Evolutionary conservation across 2,888 invertebrate genomes (phyloP).

Genomic region (Anorthoa munda): DNA sequence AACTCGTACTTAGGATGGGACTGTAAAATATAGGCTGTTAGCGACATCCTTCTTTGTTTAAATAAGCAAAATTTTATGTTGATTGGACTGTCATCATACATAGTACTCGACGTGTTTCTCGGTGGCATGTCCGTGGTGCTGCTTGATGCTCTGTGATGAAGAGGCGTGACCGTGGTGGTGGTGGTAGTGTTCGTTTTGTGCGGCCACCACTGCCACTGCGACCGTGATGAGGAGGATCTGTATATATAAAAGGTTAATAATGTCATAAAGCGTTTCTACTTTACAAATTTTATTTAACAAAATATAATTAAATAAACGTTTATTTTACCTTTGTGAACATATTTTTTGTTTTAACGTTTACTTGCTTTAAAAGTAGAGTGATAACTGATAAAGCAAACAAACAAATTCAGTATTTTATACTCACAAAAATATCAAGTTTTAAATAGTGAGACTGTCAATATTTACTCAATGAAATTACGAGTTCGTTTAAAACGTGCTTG

Average conservation of each 20-base stretch:
- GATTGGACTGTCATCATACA: not conserved
- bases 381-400: conserved; percentile 18
- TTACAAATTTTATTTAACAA: no score
- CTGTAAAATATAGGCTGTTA: no score
- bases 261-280: no score
- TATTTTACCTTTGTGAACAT: conserved; percentile 35
- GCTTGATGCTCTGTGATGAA: conserved; percentile 63
- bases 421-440: conserved; percentile 18
- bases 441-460: not conserved
- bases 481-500: conserved; percentile 18
- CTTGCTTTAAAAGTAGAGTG: not conserved
- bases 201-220: not conserved
- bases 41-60: no score
- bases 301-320: no score
- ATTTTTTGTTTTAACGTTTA: not conserved
- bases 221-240: conserved; percentile 25
- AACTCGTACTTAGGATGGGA: no score
- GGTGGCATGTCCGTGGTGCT: conserved; percentile 71
- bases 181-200: conserved; percentile 23
- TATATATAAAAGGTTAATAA: not conserved
- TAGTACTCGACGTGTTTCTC: conserved; percentile 62
- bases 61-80: no score
- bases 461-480: conserved; percentile 3
- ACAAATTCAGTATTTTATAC: conserved; percentile 33
- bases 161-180: not conserved